These are phyloP conservation scores for Drosophila jambulina DNA, from an alignment of 1,140 invertebrate species.

Conservation along the genomic window DNA sequence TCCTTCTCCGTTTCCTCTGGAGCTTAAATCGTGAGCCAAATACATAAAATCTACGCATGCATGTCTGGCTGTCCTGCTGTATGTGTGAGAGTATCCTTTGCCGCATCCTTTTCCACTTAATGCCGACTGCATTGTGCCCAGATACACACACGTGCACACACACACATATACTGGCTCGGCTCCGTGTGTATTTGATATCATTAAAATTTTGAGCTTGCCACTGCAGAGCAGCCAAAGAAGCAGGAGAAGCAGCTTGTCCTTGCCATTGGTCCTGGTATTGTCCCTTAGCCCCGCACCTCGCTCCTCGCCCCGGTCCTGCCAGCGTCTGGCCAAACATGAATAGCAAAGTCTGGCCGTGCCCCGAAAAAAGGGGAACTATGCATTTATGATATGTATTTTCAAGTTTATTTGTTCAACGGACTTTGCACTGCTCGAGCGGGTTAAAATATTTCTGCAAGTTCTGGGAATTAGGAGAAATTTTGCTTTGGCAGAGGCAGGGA, in stretches of 20 bases:
- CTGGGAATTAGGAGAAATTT: constrained; percentile 25
- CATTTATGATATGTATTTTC: constrained; percentile 57
- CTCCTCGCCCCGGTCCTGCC: constrained; percentile 14
- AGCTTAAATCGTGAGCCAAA: constrained; percentile 78
- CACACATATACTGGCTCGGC: constrained; percentile 4
- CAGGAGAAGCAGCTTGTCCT: constrained; percentile 63
- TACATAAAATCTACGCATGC: constrained; percentile 72
- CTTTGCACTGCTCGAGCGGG: constrained; percentile 40
- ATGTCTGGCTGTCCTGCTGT: constrained; percentile 15
- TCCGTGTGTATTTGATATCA: constrained; percentile 62
- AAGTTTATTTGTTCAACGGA: constrained; percentile 66
- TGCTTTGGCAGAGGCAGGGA: not conserved
- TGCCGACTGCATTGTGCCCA: constrained; percentile 61
- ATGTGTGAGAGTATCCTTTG: constrained; percentile 40
- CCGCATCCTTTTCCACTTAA: constrained; percentile 69
- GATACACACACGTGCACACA: constrained; percentile 8
- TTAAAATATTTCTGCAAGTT: constrained; percentile 53
- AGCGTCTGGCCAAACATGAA: constrained; percentile 59
- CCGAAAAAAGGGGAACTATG: constrained; percentile 41
- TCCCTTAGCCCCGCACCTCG: constrained; percentile 7
- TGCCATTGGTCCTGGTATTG: constrained; percentile 55
- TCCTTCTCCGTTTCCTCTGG: constrained; percentile 10
- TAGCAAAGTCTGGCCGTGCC: constrained; percentile 39
- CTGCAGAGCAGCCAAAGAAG: constrained; percentile 49
- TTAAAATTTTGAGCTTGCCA: constrained; percentile 69